Conservation (phyloP, 2,797 vertebrate genomes). For the Bufotes viridis region DNA sequence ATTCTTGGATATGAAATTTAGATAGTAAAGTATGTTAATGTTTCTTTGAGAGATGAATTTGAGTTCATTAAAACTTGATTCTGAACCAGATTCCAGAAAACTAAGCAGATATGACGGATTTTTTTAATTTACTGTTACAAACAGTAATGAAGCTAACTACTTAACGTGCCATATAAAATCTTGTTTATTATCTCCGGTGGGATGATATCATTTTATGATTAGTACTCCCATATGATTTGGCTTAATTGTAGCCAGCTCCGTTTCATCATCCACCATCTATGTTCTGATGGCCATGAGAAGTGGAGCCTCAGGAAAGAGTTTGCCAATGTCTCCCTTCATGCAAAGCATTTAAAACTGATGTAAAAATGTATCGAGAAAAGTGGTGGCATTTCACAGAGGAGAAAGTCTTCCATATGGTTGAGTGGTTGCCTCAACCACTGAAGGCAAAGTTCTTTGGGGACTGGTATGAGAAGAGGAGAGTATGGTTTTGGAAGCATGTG, state of each 20-base stretch:
- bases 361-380: background rate
- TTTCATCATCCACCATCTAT: background rate
- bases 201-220: slow-evolving; percentile 42
- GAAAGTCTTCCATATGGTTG: background rate
- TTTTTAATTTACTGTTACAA: slow-evolving; percentile 52
- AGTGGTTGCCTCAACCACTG: background rate
- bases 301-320: background rate
- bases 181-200: slow-evolving; percentile 39
- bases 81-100: slow-evolving; percentile 46
- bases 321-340: background rate
- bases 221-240: slow-evolving; percentile 30
- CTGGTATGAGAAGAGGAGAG: background rate
- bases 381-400: background rate
- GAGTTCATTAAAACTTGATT: slow-evolving; percentile 42
- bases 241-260: slow-evolving; percentile 15
- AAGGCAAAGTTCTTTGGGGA: background rate
- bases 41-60: slow-evolving; percentile 26
- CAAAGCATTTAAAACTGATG: background rate
- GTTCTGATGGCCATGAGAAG: background rate
- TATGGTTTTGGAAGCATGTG: background rate
- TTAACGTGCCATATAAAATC: slow-evolving; percentile 36
- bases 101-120: slow-evolving; percentile 41
- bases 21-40: slow-evolving; percentile 19
- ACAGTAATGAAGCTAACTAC: slow-evolving; percentile 46
- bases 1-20: background rate